phyloP scores from a whole-genome alignment of 2,888 invertebrate species.

The Standfussiana lucernea region DNA sequence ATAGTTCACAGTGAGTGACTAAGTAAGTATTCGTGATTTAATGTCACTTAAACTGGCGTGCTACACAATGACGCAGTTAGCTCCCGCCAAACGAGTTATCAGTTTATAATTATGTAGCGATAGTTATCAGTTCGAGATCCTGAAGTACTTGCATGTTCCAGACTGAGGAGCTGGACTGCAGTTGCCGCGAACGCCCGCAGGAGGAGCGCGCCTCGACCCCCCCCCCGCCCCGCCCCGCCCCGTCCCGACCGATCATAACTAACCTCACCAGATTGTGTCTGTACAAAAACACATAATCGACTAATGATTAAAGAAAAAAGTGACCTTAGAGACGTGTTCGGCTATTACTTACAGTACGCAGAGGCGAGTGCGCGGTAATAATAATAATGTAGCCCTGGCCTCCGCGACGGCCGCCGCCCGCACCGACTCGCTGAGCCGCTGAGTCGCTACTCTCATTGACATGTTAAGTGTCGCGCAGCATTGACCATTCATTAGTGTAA shows the following conservation, averaged over 20 bases:
- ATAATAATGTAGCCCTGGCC: constrained; percentile 46
- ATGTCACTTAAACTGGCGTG: neutral
- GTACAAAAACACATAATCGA: constrained; percentile 59
- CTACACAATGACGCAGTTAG: neutral
- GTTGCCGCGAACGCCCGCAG: neutral
- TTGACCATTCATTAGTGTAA: constrained; percentile 21
- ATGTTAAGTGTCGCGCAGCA: constrained; percentile 30
- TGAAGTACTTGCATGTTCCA: neutral
- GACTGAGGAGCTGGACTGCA: neutral
- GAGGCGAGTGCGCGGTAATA: constrained; percentile 20
- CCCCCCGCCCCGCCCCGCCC: neutral
- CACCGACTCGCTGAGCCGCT: no score
- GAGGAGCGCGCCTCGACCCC: neutral
- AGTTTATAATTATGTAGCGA: neutral
- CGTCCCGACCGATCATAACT: constrained; percentile 16
- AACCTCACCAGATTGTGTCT: constrained; percentile 42
- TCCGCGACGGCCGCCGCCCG: no score
- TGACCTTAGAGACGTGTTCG: constrained; percentile 58
- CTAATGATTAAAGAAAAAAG: constrained; percentile 60
- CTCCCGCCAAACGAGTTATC: neutral
- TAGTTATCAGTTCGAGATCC: neutral
- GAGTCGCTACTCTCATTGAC: constrained; percentile 32
- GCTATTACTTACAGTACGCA: constrained; percentile 23
- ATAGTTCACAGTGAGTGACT: neutral
- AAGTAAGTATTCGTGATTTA: neutral